Evolutionary conservation across 2,113 vertebrate genomes (phyloP), one percentile per base, ranked within the genome.

Genomic region (Tinamus guttatus): DNA sequence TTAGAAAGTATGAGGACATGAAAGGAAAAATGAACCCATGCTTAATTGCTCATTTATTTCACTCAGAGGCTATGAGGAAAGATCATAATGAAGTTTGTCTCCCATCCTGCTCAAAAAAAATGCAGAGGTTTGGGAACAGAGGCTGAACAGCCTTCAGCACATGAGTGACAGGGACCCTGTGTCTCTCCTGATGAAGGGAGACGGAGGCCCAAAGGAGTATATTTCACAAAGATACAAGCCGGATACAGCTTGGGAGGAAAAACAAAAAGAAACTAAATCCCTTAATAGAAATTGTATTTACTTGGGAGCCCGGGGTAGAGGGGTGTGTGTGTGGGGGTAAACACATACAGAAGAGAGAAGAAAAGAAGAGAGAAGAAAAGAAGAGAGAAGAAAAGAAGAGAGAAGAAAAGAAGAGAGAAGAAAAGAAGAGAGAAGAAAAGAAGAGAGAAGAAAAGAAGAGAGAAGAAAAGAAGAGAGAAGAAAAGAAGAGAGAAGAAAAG

Each of bases 241-340:
- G 69, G 71, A 94, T 0, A 49, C 49, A 94, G 63, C 75, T 79
- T n/a, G 1, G 87, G 81, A 82, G 95, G 19, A 11, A 22, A 49
- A 49, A 49, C 10, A 49, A 94, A 94, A 82, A 22, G 30, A 76
- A 20, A 45, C 58, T 11, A 73, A 77, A 58, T 95, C 79, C 94
- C 94, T 49, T 94, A 7, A 87, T 85, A 69, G 89, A 85, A 47
- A 81, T 24, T 6, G 32, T 19, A 59, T 81, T 71, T 67, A 49
- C 52, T 71, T 7, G 3, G 40, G 34, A n/a, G n/a, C n/a, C n/a
- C n/a, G n/a, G n/a, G n/a, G n/a, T n/a, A n/a, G n/a, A n/a, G n/a
- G n/a, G n/a, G n/a, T n/a, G n/a, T n/a, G n/a, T n/a, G n/a, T n/a
- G n/a, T n/a, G n/a, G n/a, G n/a, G n/a, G n/a, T n/a, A 47, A 47